Evolutionary conservation across 1,140 invertebrate species (phyloP).

Genomic region (Copidosoma floridanum): DNA sequence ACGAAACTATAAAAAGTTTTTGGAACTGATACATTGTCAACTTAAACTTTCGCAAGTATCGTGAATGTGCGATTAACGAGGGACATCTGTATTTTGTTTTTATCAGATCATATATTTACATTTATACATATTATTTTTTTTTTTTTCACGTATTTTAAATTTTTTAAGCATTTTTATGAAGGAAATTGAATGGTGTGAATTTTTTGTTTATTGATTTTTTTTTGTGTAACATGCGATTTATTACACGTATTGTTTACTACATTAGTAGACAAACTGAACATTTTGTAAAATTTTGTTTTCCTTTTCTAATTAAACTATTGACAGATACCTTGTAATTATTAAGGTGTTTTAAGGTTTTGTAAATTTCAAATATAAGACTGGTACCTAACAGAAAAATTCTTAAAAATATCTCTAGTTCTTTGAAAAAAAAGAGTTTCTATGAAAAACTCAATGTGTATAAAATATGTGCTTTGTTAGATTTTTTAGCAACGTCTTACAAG

Average conservation of each 20-base stretch:
- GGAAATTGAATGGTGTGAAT: neutral
- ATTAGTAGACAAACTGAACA: no score
- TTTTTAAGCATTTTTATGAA: neutral
- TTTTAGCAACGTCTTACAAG: neutral
- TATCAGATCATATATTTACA: no score
- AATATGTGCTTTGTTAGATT: constrained; percentile 2
- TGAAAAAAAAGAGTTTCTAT: constrained; percentile 3
- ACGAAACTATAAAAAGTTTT: no score
- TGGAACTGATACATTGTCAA: no score
- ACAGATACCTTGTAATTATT: neutral
- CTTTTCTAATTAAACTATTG: constrained; percentile 6
- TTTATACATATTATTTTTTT: no score
- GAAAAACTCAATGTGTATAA: constrained; percentile 14
- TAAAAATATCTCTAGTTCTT: constrained; percentile 5
- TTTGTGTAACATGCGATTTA: neutral
- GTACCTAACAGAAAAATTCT: constrained; percentile 20
- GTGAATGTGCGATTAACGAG: no score
- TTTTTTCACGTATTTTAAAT: neutral
- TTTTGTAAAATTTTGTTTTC: no score
- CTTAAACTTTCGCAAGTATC: no score
- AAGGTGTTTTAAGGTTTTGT: neutral
- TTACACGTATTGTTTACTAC: neutral
- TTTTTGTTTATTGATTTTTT: neutral
- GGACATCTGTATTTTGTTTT: no score
- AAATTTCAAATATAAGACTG: constrained; percentile 6